phyloP scores from a whole-genome alignment of 2,113 vertebrate genomes.

The Osmerus mordax region DNA sequence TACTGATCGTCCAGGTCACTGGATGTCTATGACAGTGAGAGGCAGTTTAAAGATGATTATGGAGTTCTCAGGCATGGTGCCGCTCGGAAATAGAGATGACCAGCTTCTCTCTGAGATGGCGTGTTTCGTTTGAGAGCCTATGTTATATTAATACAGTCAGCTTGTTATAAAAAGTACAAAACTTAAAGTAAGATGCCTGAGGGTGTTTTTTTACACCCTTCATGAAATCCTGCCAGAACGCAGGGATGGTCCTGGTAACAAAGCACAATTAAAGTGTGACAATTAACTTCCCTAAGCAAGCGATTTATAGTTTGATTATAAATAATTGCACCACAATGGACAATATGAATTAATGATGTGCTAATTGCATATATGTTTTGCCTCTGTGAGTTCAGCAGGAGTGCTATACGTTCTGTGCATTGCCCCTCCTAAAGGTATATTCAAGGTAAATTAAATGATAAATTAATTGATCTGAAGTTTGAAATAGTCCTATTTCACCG shows the following conservation, averaged over 20 bases:
- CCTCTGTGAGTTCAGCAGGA: slow-evolving; percentile 43
- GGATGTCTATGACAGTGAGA: slow-evolving; percentile 34
- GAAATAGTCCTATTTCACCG: slow-evolving; percentile 3
- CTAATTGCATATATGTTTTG: slow-evolving; percentile 56
- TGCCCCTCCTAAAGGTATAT: slow-evolving; percentile 28
- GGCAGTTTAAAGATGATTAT: slow-evolving; percentile 32
- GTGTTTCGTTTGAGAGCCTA: slow-evolving; percentile 18
- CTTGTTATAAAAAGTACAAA: slow-evolving; percentile 52
- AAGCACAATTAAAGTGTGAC: slow-evolving; percentile 52
- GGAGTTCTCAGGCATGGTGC: slow-evolving; percentile 20
- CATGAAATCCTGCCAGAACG: slow-evolving; percentile 44
- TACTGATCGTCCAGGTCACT: slow-evolving; percentile 42
- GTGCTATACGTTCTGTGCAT: slow-evolving; percentile 31
- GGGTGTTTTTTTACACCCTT: slow-evolving; percentile 57
- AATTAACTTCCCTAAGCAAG: slow-evolving; percentile 61
- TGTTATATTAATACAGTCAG: slow-evolving; percentile 56
- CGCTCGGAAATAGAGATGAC: slow-evolving; percentile 32
- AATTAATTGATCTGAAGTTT: not conserved
- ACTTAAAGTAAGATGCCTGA: slow-evolving; percentile 49
- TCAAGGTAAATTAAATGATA: not conserved
- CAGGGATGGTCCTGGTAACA: slow-evolving; percentile 11
- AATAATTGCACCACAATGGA: slow-evolving; percentile 50
- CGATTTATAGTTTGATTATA: slow-evolving; percentile 46
- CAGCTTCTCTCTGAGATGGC: slow-evolving; percentile 8
- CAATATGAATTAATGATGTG: slow-evolving; percentile 60